Percentiles rank a stretch among this genome's conserved stretches.
phyloP scores from a whole-genome alignment of 2,888 invertebrate species.

The Toxonevra muliebris region DNA sequence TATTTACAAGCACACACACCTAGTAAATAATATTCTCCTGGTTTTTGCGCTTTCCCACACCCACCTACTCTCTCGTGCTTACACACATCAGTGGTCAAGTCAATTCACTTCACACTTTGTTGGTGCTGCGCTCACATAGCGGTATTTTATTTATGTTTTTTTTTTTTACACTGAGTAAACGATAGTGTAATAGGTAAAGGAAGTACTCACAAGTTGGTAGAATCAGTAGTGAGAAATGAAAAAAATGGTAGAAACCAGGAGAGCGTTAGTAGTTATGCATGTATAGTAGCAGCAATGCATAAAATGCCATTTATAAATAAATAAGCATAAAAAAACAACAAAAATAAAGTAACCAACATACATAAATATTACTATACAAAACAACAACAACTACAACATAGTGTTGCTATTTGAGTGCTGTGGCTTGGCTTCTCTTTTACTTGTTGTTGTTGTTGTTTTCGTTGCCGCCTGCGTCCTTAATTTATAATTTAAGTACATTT shows the following conservation, averaged over 20 bases:
- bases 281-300: background rate
- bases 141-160: background rate
- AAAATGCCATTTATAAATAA: slow-evolving; percentile 16
- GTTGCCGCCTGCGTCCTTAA: no score
- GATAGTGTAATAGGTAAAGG: no score
- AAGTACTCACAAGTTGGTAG: no score
- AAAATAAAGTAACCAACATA: no score
- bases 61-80: background rate
- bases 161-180: background rate
- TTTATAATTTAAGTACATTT: no score
- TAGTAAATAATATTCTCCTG: slow-evolving; percentile 11
- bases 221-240: no score
- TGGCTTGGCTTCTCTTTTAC: no score
- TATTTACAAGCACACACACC: slow-evolving; percentile 15
- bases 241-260: no score
- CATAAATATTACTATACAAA: no score
- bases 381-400: no score
- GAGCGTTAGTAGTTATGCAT: background rate
- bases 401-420: no score
- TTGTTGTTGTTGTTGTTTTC: no score
- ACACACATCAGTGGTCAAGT: background rate
- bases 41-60: slow-evolving; percentile 28
- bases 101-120: background rate
- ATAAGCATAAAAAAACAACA: background rate
- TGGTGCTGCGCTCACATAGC: slow-evolving; percentile 6